Base-by-base conservation (phyloP, 2,888 invertebrate species). In the Apamea anceps region DNA sequence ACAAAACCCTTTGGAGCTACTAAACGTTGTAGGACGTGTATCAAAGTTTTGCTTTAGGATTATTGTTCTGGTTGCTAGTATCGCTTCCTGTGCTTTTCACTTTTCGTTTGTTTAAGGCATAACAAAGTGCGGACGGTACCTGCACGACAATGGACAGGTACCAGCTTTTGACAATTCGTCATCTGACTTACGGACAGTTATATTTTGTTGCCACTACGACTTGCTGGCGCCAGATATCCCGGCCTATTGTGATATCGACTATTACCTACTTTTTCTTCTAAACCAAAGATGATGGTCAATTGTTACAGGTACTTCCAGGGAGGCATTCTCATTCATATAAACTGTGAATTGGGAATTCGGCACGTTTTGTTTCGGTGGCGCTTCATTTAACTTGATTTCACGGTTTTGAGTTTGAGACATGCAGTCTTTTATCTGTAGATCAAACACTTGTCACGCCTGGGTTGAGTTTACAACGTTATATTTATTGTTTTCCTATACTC, bases 221-320 rank as follows among this genome's bases (percentile, higher is more conserved):
- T 78, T 83, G 89, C 91, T 95, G 96, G 96, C 96, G 96, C 96
- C 96, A 94, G 93, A 93, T 91, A 91, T 91, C 90, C 91, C 90
- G 80, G 87, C 82, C 93, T 90, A 93, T 95, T 96, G 95, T 95
- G 45, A 82, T 85, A 82, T 82, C 75, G 75, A 79, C 89, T 87
- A 89, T 91, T 92, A 86, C 84, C 90, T 90, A 86, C 84, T 90
- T 90, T 91, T 94, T 92, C 90, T 93, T 88, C 79, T 83, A 86
- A 78, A 81, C 87, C 80, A 84, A 81, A 87, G 81, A 91, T 86
- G 86, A 90, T 89, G 87, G 86, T 85, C 90, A 91, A 85, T 90
- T 87, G 91, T 92, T 91, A 91, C 91, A 86, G 89, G 89, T 90
- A 90, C 90, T 90, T 90, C 89, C 90, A 88, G 91, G 91, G 91